A percentile compares a stretch with the other conserved stretches of the same genome.
These are phyloP conservation scores for Drosophila serrata DNA, from an alignment of 1,140 invertebrate species.

Conservation along the genomic window DNA sequence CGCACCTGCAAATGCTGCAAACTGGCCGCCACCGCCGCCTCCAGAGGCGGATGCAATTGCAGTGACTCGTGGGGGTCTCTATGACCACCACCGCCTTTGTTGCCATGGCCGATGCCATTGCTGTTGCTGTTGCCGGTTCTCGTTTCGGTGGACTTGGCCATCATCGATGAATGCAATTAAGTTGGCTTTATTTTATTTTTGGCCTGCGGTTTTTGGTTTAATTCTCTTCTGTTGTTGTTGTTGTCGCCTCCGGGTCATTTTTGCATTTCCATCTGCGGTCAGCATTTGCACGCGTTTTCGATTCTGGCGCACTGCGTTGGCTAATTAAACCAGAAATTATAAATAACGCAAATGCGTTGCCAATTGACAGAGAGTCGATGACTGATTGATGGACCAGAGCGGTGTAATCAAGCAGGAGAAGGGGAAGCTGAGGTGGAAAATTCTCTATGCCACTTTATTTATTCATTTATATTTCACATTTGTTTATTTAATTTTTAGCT, in stretches of 20 bases:
- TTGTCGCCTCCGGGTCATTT: slow-evolving; percentile 23
- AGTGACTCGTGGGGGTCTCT: slow-evolving; percentile 24
- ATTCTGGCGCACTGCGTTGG: slow-evolving; percentile 19
- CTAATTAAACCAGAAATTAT: slow-evolving; percentile 62
- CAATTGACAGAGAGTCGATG: slow-evolving; percentile 36
- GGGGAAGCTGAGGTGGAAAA: not conserved
- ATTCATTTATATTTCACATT: not conserved
- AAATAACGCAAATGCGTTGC: slow-evolving; percentile 27
- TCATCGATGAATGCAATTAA: slow-evolving; percentile 22
- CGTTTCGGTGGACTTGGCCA: slow-evolving; percentile 14
- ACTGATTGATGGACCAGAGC: slow-evolving; percentile 9
- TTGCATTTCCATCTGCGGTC: slow-evolving; percentile 29
- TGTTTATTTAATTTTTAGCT: not conserved
- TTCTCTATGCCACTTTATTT: not conserved
- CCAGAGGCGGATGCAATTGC: slow-evolving; percentile 28
- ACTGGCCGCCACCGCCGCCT: slow-evolving; percentile 23
- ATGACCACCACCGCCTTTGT: slow-evolving; percentile 17
- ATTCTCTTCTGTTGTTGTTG: slow-evolving; percentile 20
- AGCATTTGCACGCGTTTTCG: slow-evolving; percentile 18
- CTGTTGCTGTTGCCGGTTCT: slow-evolving; percentile 4
- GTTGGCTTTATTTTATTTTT: slow-evolving; percentile 58
- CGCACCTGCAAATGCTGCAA: slow-evolving; percentile 56
- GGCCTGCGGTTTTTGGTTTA: slow-evolving; percentile 55
- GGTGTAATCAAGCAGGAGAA: not conserved
- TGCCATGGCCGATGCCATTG: slow-evolving; percentile 1